Conservation (phyloP, 2,113 vertebrate species). For the Pseudopipra pipra region DNA sequence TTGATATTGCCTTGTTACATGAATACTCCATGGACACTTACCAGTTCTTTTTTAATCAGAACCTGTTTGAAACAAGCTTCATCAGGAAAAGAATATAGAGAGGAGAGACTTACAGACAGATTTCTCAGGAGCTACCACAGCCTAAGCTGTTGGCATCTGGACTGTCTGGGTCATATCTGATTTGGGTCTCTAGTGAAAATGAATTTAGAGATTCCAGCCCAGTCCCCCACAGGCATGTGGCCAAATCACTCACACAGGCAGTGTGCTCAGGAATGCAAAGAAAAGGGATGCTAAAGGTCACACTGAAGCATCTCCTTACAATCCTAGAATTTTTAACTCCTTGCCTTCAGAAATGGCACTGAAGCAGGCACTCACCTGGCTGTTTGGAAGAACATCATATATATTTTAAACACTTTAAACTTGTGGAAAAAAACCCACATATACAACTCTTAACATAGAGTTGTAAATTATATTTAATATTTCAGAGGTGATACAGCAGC, state of each 20-base stretch:
- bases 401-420: neutral
- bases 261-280: conserved; percentile 39
- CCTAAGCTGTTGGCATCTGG: neutral
- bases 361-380: neutral
- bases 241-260: neutral
- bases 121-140: neutral
- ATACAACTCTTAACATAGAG: neutral
- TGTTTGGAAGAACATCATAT: neutral
- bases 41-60: neutral
- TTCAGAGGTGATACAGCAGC: neutral
- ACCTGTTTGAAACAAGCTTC: neutral
- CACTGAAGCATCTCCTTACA: neutral
- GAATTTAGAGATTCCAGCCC: conserved; percentile 29
- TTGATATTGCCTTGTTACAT: neutral
- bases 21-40: neutral
- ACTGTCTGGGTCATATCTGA: neutral
- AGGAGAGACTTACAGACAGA: neutral
- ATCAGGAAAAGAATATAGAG: neutral
- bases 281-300: conserved; percentile 33
- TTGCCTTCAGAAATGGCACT: neutral
- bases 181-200: neutral
- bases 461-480: neutral
- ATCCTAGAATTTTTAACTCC: conserved; percentile 17
- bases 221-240: conserved; percentile 28
- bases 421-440: too few relatives aligned